Base-by-base conservation (phyloP, 2,797 vertebrate genomes). In the Ceryle rudis region DNA sequence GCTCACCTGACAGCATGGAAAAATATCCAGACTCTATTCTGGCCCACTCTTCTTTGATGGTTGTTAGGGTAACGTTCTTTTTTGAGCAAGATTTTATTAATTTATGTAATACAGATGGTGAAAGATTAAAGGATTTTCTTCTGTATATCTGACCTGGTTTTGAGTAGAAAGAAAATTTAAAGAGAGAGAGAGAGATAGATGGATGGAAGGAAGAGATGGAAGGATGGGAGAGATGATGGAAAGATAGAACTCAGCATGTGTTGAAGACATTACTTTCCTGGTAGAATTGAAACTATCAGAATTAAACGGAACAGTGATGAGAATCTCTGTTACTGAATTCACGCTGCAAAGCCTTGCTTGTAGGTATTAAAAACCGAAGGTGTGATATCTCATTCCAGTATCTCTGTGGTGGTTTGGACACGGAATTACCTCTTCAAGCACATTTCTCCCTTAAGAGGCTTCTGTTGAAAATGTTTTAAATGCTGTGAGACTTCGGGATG, bases 41-140 rank as follows among this genome's bases (percentile, higher is more conserved):
- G 41, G 64, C 67, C 81, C 67, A 2, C 91, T 89, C 70, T 55
- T 44, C 29, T 69, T 33, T 44, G 77, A 7, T 79, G 93, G 85
- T 90, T 81, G 91, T 94, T 91, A 96, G 93, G 90, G 82, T 69
- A 88, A 93, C 66, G 5, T 60, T 67, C 73, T 90, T 46, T 25
- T 70, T 35, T 22, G 54, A 93, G 90, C 85, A 51, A 33, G 64
- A 71, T 52, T 58, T 57, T 74, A 81, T 78, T 95, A 67, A 47
- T 79, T 86, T 64, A 37, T 91, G 23, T 77, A 49, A 60, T 77
- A 66, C 78, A 88, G 85, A 89, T 71, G 82, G 91, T 46, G 35
- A 73, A 46, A 80, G 91, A 79, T 85, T 52, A 49, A 87, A 89
- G 85, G 83, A 64, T 61, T 78, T 83, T 52, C 65, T 33, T 89